Conservation (phyloP, 2,113 vertebrate species). For the Strigops habroptila region DNA sequence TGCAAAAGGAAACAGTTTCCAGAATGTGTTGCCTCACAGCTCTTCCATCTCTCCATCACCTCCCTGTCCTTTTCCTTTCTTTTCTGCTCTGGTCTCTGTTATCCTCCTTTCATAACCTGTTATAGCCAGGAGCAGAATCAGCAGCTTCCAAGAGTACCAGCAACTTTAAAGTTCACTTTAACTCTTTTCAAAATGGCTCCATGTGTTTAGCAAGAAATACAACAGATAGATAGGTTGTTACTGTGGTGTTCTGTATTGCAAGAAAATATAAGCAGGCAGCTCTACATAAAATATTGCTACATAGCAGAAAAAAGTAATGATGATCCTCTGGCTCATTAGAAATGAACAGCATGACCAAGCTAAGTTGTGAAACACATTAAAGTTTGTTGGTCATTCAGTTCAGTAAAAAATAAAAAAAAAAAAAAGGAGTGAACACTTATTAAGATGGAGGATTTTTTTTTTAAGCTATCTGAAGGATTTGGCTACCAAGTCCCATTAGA, state of each 20-base stretch:
- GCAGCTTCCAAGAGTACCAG: not conserved
- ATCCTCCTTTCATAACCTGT: not conserved
- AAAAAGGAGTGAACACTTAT: fast-evolving
- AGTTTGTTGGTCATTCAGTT: not conserved
- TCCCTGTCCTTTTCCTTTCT: not conserved
- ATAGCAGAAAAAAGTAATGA: not conserved
- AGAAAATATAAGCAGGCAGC: not conserved
- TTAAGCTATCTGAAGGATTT: not conserved
- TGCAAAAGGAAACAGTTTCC: constrained; percentile 10
- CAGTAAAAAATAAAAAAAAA: not conserved
- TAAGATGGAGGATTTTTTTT: not conserved
- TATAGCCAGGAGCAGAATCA: not conserved
- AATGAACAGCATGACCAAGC: not conserved
- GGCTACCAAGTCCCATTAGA: not conserved
- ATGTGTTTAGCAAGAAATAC: not conserved
- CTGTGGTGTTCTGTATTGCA: not conserved
- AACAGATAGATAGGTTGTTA: not conserved
- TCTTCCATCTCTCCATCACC: constrained; percentile 9
- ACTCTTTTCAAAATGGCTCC: not conserved
- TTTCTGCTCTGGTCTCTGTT: not conserved
- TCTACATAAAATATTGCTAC: not conserved
- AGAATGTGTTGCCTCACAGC: not conserved
- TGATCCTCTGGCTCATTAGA: not conserved
- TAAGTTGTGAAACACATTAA: not conserved
- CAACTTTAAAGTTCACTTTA: not conserved